These are phyloP conservation scores for Diadegma fenestrale DNA, from an alignment of 2,888 invertebrate species.

Conservation along the genomic window DNA sequence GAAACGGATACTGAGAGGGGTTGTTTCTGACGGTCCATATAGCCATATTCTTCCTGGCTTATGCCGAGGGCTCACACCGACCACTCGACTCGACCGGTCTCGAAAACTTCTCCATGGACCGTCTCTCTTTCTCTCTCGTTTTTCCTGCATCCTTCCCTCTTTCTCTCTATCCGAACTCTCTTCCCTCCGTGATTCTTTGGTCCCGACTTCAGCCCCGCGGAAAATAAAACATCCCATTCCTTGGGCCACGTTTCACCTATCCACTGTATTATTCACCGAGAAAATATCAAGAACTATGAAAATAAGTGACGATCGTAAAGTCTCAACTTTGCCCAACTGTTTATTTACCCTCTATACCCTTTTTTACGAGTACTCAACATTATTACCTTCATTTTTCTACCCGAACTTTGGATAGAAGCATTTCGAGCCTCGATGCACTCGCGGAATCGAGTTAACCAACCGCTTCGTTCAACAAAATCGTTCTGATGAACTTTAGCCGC, in stretches of 20 bases:
- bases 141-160: conserved; percentile 9
- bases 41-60: conserved; percentile 54
- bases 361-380: conserved; percentile 29
- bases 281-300: conserved; percentile 71
- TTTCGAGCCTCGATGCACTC: neutral
- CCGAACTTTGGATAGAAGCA: neutral
- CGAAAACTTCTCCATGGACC: conserved; percentile 56
- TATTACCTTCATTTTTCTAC: conserved; percentile 21
- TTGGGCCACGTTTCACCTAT: neutral
- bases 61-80: conserved; percentile 33
- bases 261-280: conserved; percentile 62
- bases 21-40: conserved; percentile 57
- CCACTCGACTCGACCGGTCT: conserved; percentile 53
- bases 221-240: conserved; percentile 53
- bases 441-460: neutral
- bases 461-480: neutral
- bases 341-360: conserved; percentile 62
- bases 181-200: conserved; percentile 29
- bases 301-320: conserved; percentile 71
- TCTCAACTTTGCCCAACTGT: conserved; percentile 65
- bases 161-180: conserved; percentile 14
- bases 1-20: conserved; percentile 51
- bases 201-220: conserved; percentile 34
- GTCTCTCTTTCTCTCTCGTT: neutral
- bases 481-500: neutral